Percentiles rank a stretch among this genome's conserved stretches.
phyloP scores from a whole-genome alignment of 1,140 invertebrate genomes.

The Liolophura sinensis region DNA sequence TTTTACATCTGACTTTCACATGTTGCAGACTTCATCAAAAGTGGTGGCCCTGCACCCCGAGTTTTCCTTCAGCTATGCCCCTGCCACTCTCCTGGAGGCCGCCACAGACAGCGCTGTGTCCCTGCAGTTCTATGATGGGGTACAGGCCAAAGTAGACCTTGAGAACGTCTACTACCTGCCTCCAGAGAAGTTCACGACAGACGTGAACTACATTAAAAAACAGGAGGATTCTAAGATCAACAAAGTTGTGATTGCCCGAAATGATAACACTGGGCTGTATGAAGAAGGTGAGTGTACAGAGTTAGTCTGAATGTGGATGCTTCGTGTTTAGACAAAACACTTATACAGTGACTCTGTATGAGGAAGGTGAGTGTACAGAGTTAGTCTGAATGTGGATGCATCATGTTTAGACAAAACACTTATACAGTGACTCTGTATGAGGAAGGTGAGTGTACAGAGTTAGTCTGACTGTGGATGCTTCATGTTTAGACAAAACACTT shows the following conservation, averaged over 20 bases:
- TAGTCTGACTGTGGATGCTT: no score
- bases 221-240: constrained; percentile 37
- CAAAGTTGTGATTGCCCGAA: constrained; percentile 41
- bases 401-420: no score
- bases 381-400: no score
- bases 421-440: no score
- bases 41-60: constrained; percentile 46
- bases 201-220: constrained; percentile 37
- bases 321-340: no score
- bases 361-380: no score
- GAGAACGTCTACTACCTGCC: constrained; percentile 39
- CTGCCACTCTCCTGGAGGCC: constrained; percentile 33
- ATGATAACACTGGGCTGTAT: constrained; percentile 39
- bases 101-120: constrained; percentile 19
- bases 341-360: neutral
- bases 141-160: constrained; percentile 16
- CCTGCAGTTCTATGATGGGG: constrained; percentile 43
- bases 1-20: neutral
- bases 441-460: no score
- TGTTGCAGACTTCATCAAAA: constrained; percentile 26
- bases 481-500: no score
- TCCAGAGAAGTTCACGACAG: constrained; percentile 35
- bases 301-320: no score
- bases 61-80: constrained; percentile 45
- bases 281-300: constrained; percentile 31